Evolutionary conservation across 2,797 vertebrate species (phyloP), one percentile per base, ranked within the genome.

Genomic region (Sus cebifrons): DNA sequence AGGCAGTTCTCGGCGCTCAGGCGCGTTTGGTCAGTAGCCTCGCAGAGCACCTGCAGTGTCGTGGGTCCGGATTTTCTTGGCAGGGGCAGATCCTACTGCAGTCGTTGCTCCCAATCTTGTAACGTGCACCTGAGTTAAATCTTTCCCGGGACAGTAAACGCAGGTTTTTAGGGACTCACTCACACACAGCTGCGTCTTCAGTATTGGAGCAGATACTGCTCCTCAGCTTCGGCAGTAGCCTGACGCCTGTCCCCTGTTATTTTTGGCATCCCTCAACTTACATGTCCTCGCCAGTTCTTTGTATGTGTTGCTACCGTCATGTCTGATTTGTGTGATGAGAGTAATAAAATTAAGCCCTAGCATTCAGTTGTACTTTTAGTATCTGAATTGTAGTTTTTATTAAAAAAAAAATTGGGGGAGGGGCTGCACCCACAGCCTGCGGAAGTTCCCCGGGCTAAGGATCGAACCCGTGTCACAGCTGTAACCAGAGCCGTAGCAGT

Each of bases 111-210:
- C 4, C 20, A 58, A 65, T 23, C 27, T 78, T n/a, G 10, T 83
- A 29, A 44, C 27, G 25, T 2, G 67, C 15, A 5, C 21, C 27
- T 71, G 25, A 64, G 49, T 70, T 79, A 20, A 40, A 12, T 87
- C 32, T 89, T 20, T 44, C 65, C 49, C 7, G 6, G 71, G 44
- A 64, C 65, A 82, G 8, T 70, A 32, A 86, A 32, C 15, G 2
- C 0, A 0, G 36, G 0, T 13, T n/a, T 75, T 9, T 36, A 62
- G 87, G 70, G 14, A n/a, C 21, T 60, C 9, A 2, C 27, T 3
- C n/a, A 52, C 21, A 18, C 52, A 44, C 73, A 23, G 32, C 32
- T 67, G 64, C 21, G 4, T 25, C 3, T 54, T n/a, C 15, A 5
- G 15, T 13, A 5, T 15, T 10, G 20, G 20, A 32, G 14, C 21